A percentile compares a stretch with the other conserved stretches of the same genome.
Evolutionary conservation across 2,113 vertebrate species (phyloP).

Genomic region (Apaloderma vittatum): DNA sequence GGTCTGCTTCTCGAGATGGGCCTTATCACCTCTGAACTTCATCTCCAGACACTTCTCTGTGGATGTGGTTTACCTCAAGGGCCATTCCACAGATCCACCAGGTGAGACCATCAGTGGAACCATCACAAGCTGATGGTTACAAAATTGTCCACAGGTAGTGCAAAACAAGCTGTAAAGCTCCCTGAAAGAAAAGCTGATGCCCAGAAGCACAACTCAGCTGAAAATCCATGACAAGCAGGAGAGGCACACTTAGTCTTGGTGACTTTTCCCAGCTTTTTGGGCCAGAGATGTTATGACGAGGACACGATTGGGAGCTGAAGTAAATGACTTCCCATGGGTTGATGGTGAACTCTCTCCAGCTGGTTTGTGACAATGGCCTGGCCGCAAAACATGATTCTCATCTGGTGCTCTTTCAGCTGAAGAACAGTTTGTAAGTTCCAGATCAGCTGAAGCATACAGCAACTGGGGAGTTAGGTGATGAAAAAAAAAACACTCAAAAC

Average conservation of each 20-base stretch:
- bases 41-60: neutral
- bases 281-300: rapidly evolving
- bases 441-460: neutral
- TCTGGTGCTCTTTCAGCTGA: neutral
- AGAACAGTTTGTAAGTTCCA: neutral
- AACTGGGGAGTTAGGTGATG: rapidly evolving
- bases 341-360: neutral
- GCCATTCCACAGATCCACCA: neutral
- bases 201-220: neutral
- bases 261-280: neutral
- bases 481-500: neutral
- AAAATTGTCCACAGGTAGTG: neutral
- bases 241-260: rapidly evolving
- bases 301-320: neutral
- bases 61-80: neutral
- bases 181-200: neutral
- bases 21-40: neutral
- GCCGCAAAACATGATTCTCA: neutral
- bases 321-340: neutral
- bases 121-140: neutral
- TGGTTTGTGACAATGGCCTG: neutral
- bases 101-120: neutral
- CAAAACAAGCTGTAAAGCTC: neutral
- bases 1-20: neutral
- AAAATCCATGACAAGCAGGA: neutral